Evolutionary conservation across 2,797 vertebrate species (phyloP), one percentile per base, ranked within the genome.

Genomic region (Microtus agrestis): DNA sequence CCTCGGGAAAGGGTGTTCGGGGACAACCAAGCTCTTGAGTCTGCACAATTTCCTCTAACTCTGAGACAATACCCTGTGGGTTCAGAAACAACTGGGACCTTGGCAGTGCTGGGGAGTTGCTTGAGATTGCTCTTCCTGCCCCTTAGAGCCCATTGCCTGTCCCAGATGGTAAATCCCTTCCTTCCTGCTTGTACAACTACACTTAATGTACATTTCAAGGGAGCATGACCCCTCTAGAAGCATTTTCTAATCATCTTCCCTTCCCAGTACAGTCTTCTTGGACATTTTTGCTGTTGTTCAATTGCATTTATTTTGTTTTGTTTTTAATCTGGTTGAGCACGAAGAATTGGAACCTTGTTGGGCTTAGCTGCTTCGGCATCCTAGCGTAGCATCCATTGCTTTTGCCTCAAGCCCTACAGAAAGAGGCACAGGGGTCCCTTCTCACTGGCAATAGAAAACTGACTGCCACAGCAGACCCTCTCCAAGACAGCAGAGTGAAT

Each of bases 1-100:
- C 11, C 25, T 23, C 15, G 4, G 71, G 56, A 48, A 23, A 10
- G 5, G 1, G 9, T 4, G 5, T 0, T 54, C 4, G 0, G 19
- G 0, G 7, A 9, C 25, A 27, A 34, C 51, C 11, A 37, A 29
- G 1, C 63, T 43, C 7, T 6, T 4, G 5, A 3, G 3, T 37
- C 40, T 25, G 29, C n/a, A 40, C 48, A 48, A 56, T 40, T 25
- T 59, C 40, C n/a, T 51, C 87, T 51, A 54, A 12, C 5, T 25
- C 43, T 25, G 23, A 76, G 65, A 89, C n/a, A 59, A 74, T 0
- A 8, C 31, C 29, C 34, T 6, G 9, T 17, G 13, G 69, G 12
- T 31, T 80, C 27, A 87, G 63, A 69, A 69, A 65, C n/a, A 65
- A 4, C 8, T 29, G 2, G 2, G 29, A 21, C 12, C 3, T 31